phyloP scores from a whole-genome alignment of 2,797 vertebrate species.

The Otolemur crassicaudatus region DNA sequence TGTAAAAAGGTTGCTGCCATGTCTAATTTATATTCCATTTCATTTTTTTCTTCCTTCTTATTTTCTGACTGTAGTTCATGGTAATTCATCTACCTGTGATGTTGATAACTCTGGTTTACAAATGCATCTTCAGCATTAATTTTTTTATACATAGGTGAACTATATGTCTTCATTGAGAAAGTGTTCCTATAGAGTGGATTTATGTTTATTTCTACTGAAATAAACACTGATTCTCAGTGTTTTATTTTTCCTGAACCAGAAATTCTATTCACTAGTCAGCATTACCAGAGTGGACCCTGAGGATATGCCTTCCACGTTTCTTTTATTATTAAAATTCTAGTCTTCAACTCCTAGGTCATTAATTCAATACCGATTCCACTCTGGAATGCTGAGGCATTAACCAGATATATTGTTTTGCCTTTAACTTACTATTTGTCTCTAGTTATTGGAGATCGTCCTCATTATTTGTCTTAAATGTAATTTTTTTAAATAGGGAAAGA shows the following conservation, averaged over 20 bases:
- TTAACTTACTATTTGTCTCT: background rate
- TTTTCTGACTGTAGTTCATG: background rate
- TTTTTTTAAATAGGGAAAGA: background rate
- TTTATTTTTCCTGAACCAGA: background rate
- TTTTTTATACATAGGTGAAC: background rate
- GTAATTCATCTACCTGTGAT: background rate
- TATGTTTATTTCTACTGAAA: background rate
- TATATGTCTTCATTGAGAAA: background rate
- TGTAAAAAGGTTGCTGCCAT: background rate
- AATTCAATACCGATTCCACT: background rate
- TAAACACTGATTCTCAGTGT: background rate
- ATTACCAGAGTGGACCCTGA: background rate
- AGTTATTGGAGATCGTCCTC: background rate
- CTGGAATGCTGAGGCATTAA: background rate
- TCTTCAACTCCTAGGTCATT: background rate
- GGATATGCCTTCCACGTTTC: background rate
- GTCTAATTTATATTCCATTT: background rate
- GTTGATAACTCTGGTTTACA: background rate
- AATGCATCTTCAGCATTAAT: background rate
- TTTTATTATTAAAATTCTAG: background rate
- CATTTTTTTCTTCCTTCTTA: background rate
- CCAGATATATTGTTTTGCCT: background rate
- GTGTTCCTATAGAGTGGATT: background rate
- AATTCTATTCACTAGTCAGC: background rate
- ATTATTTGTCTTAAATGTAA: background rate